Base-by-base conservation (phyloP, 2,113 vertebrate genomes). In the Microcebus murinus region DNA sequence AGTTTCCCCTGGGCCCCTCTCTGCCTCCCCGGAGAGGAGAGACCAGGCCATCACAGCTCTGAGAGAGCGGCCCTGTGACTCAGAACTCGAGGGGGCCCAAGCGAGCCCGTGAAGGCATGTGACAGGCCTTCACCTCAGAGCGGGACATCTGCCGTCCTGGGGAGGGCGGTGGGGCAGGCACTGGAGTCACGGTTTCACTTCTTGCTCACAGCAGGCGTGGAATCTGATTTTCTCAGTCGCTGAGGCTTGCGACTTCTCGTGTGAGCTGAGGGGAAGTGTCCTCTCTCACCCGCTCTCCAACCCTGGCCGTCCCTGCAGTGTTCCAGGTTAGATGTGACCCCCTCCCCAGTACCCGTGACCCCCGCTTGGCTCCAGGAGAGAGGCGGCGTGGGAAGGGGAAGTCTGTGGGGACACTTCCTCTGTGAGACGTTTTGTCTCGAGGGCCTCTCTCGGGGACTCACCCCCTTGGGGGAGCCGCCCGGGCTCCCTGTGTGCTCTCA, bases 351-450 rank as follows among this genome's bases (percentile, higher is more conserved):
- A 52, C 67, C 68, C 17, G 4, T 17, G 45, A 36, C 45, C 45
- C 81, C n/a, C 36, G 18, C 15, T 95, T 27, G 31, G 29, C 80
- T 91, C 45, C 87, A 74, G 87, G 52, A 80, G 87, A 79, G 50
- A 29, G 76, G 12, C 25, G 27, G 39, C 18, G 9, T 39, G 12
- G 59, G 34, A 65, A 82, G n/a, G 79, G 55, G 93, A 88, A 71
- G 77, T 73, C 20, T 92, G 50, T 88, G 81, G 89, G 73, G 52
- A 81, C 79, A 76, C 73, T 92, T 95, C 48, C 95, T 92, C 42
- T 92, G 63, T 70, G 73, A 52, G 89, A 82, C n/a, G 42, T 70
- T 81, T 25, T 76, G 45, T 68, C 74, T 50, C 87, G 76, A 31
- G 65, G 65, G 29, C 48, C 39, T 52, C 55, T 85, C 20, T 55